Evolutionary conservation across 1,140 invertebrate species (phyloP).

Genomic region (Ceratosolen solmsi): DNA sequence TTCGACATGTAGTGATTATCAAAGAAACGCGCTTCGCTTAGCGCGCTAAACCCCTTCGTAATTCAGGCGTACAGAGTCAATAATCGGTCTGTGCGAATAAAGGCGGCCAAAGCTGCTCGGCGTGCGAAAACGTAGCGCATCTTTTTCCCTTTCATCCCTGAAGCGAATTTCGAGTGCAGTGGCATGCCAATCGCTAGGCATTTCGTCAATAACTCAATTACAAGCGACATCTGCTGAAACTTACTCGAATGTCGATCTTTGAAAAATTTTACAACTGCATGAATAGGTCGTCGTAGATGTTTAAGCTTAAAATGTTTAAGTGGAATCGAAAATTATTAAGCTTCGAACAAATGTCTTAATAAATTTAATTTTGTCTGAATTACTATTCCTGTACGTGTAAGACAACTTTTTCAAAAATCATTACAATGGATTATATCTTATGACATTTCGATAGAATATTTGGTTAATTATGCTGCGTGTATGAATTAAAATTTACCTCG

Average conservation of each 20-base stretch:
- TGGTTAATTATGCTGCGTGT: too few species aligned
- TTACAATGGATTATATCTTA: too few species aligned
- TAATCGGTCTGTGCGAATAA: background rate
- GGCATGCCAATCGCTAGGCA: background rate
- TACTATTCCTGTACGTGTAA: too few species aligned
- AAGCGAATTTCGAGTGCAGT: conserved; percentile 36
- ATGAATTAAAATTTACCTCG: too few species aligned
- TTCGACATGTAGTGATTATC: background rate
- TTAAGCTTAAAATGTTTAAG: background rate
- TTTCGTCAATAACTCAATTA: conserved; percentile 49
- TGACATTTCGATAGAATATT: too few species aligned
- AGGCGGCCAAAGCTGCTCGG: background rate
- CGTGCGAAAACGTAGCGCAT: background rate
- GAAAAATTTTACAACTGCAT: background rate
- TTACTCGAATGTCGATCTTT: background rate
- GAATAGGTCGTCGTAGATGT: background rate
- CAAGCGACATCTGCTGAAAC: conserved; percentile 36
- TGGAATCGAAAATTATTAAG: background rate
- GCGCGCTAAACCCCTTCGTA: background rate
- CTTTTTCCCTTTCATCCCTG: background rate
- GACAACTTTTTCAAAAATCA: too few species aligned
- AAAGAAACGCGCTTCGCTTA: conserved; percentile 26
- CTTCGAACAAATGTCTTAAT: background rate
- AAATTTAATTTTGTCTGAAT: too few species aligned
- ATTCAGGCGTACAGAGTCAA: background rate